Evolutionary conservation across 1,140 invertebrate genomes (phyloP).

Genomic region (Dreissena rostriformis): DNA sequence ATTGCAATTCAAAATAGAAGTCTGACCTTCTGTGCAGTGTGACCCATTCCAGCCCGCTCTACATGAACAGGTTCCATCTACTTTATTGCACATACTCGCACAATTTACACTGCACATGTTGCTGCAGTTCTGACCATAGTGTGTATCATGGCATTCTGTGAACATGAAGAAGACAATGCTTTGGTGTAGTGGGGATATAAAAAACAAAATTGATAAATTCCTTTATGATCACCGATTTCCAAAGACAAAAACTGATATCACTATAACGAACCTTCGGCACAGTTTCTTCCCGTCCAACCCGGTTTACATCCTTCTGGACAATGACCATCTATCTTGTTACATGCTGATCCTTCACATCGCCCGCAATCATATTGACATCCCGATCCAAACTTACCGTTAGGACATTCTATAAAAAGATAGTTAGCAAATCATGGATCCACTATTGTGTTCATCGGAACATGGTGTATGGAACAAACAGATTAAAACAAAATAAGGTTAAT

Average conservation of each 20-base stretch:
- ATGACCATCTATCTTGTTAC: conserved; percentile 15
- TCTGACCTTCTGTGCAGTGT: no score
- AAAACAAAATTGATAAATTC: background rate
- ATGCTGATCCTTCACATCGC: background rate
- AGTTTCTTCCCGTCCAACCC: conserved; percentile 18
- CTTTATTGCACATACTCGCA: no score
- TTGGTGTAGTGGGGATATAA: background rate
- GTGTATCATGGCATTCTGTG: conserved; percentile 2
- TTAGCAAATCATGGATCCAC: background rate
- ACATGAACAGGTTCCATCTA: no score
- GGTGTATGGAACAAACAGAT: no score
- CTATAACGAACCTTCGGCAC: background rate
- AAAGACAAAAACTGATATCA: background rate
- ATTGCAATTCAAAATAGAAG: no score
- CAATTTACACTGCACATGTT: no score
- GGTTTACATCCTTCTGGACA: conserved; percentile 13
- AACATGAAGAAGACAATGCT: no score
- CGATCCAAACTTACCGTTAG: conserved; percentile 1
- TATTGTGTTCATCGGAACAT: no score
- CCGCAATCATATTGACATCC: conserved; percentile 1
- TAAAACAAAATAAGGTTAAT: no score
- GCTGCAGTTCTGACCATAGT: no score
- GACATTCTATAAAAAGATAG: conserved; percentile 16
- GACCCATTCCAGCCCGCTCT: no score
- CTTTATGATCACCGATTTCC: background rate